Percentiles rank a stretch among this genome's conserved stretches.
Conservation (phyloP, 1,140 invertebrate species). For the Ostrea denselamellosa region DNA sequence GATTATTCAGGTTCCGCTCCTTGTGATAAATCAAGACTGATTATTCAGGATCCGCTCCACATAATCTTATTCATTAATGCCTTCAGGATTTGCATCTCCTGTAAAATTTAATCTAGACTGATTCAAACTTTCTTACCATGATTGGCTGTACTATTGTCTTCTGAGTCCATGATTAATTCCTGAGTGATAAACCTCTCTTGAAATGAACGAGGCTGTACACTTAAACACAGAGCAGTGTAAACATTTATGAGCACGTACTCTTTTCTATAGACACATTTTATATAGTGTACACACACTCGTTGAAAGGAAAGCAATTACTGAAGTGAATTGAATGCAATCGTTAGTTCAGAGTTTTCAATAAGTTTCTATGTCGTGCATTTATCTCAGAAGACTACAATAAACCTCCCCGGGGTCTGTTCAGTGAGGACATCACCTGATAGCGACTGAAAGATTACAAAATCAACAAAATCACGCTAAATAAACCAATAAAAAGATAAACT, state of each 20-base stretch:
- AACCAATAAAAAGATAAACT: conserved; percentile 5
- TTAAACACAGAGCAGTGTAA: neutral
- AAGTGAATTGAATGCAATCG: neutral
- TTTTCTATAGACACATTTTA: neutral
- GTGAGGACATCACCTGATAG: neutral
- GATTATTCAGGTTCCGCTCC: too few species aligned
- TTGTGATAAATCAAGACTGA: too few species aligned
- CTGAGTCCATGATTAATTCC: neutral
- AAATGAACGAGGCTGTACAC: neutral
- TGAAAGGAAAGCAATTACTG: conserved; percentile 1
- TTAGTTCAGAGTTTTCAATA: neutral
- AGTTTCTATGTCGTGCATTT: neutral
- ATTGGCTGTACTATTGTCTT: neutral
- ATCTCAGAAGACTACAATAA: neutral
- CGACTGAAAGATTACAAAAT: conserved; percentile 3
- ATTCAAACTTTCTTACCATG: neutral
- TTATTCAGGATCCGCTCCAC: too few species aligned
- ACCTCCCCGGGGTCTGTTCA: neutral
- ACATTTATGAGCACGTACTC: neutral
- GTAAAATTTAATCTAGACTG: too few species aligned
- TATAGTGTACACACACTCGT: neutral
- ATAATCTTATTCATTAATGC: too few species aligned
- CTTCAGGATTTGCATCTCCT: too few species aligned
- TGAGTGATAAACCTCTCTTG: too few species aligned
- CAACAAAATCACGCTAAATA: conserved; percentile 30